These are phyloP conservation scores for Aleiodes sp. DNA, from an alignment of 1,140 invertebrate genomes.

Conservation along the genomic window DNA sequence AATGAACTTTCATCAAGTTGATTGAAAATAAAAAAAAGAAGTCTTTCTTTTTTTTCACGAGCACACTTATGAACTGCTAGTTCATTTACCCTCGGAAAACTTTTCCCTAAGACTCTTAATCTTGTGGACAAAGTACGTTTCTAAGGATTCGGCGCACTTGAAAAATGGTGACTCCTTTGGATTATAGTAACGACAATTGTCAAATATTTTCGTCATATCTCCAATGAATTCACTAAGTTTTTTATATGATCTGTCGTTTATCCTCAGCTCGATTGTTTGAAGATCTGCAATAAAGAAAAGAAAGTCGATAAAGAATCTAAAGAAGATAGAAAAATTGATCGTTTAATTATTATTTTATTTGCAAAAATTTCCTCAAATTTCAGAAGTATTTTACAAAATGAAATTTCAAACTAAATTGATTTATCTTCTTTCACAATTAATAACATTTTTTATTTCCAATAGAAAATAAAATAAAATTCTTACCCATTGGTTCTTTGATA, in stretches of 20 bases:
- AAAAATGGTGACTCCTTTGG: slow-evolving; percentile 94
- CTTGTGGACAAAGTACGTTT: slow-evolving; percentile 95
- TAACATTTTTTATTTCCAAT: background rate
- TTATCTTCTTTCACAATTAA: too few relatives aligned
- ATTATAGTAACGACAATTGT: slow-evolving; percentile 98
- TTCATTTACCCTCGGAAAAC: slow-evolving; percentile 71
- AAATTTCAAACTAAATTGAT: too few relatives aligned
- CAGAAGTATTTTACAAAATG: too few relatives aligned
- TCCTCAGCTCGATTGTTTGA: slow-evolving; percentile 89
- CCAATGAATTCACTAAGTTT: slow-evolving; percentile 94
- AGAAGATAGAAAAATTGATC: background rate
- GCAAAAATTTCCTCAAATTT: too few relatives aligned
- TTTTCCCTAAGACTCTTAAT: slow-evolving; percentile 86
- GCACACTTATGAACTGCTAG: slow-evolving; percentile 7
- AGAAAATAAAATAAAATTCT: slow-evolving; percentile 45
- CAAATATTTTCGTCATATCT: slow-evolving; percentile 98
- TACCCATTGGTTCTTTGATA: slow-evolving; percentile 98
- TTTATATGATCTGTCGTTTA: slow-evolving; percentile 84
- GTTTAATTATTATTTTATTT: too few relatives aligned
- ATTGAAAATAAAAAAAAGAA: slow-evolving; percentile 2
- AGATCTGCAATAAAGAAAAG: slow-evolving; percentile 79
- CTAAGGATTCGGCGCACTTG: slow-evolving; percentile 92
- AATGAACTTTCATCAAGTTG: slow-evolving; percentile 5
- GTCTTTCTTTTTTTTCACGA: slow-evolving; percentile 44
- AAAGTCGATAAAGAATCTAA: slow-evolving; percentile 35